Conservation (phyloP, 1,140 invertebrate genomes). For the Heliconius hewitsoni region DNA sequence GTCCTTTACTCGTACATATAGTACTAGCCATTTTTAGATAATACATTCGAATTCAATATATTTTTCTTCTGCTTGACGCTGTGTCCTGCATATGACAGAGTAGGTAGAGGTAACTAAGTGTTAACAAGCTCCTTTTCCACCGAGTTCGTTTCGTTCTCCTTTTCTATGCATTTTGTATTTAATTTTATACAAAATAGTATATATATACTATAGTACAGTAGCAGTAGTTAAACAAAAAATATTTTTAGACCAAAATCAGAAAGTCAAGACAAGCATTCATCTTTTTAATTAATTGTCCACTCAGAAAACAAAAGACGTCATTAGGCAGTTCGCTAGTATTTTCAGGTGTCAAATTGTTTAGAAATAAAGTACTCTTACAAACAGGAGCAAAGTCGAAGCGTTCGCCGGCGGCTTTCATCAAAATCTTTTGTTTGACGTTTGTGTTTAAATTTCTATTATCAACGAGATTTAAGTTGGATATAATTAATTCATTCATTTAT, state of each 20-base stretch:
- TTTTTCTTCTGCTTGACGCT: too few relatives aligned
- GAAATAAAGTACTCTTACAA: conserved; percentile 23
- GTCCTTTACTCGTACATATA: too few relatives aligned
- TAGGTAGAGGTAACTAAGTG: too few relatives aligned
- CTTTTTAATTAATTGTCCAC: conserved; percentile 30
- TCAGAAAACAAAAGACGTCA: conserved; percentile 32
- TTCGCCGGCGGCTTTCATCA: conserved; percentile 24
- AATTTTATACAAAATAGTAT: too few relatives aligned
- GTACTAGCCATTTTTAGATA: too few relatives aligned
- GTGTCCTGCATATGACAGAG: too few relatives aligned
- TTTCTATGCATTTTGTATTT: too few relatives aligned
- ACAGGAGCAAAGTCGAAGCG: conserved; percentile 19
- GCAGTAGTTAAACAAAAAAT: neutral
- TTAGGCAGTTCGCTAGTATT: conserved; percentile 31
- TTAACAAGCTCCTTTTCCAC: too few relatives aligned
- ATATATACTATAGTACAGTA: too few relatives aligned
- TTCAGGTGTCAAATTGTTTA: conserved; percentile 38
- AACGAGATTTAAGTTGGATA: neutral
- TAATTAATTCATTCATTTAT: neutral
- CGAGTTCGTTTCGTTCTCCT: too few relatives aligned
- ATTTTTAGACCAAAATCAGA: neutral
- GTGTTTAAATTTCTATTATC: conserved; percentile 22
- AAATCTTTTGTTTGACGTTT: conserved; percentile 28
- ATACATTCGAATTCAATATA: too few relatives aligned
- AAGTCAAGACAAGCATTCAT: neutral